These are phyloP conservation scores for Formica aserva DNA, from an alignment of 2,888 invertebrate genomes.

Conservation along the genomic window DNA sequence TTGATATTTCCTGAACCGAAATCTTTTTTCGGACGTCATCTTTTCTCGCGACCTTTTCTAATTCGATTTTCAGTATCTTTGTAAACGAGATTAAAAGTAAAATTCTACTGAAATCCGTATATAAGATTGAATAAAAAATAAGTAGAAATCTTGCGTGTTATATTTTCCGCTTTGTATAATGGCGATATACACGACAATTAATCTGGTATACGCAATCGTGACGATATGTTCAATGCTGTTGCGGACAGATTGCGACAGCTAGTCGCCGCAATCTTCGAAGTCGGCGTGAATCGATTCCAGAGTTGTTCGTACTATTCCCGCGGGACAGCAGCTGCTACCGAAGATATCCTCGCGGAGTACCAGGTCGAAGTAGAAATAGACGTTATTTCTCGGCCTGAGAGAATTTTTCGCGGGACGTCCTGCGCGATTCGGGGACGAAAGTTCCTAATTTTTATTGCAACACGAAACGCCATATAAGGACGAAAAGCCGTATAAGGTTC, in stretches of 20 bases:
- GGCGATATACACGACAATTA: neutral
- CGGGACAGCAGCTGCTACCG: neutral
- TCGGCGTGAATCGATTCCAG: conserved; percentile 11
- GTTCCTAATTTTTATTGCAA: conserved; percentile 65
- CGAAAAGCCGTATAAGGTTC: conserved; percentile 37
- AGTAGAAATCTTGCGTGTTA: neutral
- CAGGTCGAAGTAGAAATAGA: conserved; percentile 2
- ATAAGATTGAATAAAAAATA: neutral
- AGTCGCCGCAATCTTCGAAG: conserved; percentile 24
- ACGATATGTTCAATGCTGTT: neutral
- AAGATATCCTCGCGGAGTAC: neutral
- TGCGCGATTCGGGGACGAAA: conserved; percentile 42
- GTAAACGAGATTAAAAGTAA: neutral
- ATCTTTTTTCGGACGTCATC: neutral
- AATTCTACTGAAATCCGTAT: neutral
- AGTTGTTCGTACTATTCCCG: conserved; percentile 29
- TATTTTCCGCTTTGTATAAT: neutral
- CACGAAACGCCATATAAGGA: conserved; percentile 1
- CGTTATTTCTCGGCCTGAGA: conserved; percentile 17
- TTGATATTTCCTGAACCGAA: neutral
- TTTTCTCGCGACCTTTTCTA: neutral
- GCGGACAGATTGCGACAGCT: conserved; percentile 24
- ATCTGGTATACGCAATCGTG: neutral
- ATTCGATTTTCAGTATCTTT: neutral
- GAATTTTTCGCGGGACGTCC: conserved; percentile 15